Evolutionary conservation across 2,797 vertebrate genomes (phyloP).

Genomic region (Pterois miles): DNA sequence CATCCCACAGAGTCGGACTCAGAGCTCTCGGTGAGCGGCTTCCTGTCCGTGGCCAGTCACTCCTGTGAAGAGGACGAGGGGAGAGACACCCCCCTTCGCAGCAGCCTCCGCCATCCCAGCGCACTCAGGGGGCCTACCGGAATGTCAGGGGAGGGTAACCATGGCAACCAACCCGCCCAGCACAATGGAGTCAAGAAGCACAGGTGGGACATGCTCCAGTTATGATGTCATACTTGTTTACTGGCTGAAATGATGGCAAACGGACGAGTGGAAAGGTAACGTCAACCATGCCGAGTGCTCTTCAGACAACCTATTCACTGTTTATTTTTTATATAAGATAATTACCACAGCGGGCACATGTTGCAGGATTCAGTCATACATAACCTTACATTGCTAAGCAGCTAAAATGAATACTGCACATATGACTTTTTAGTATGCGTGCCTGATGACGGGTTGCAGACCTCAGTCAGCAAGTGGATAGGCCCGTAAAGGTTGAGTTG

Average conservation of each 20-base stretch:
- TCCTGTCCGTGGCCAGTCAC: slow-evolving; percentile 86
- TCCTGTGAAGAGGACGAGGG: slow-evolving; percentile 85
- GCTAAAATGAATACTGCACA: background rate
- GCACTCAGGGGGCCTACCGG: slow-evolving; percentile 73
- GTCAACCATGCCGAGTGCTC: background rate
- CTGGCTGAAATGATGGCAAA: slow-evolving; percentile 23
- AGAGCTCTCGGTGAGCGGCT: slow-evolving; percentile 89
- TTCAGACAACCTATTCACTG: background rate
- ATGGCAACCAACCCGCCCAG: slow-evolving; percentile 85
- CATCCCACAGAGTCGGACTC: slow-evolving; percentile 88
- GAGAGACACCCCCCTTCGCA: slow-evolving; percentile 74
- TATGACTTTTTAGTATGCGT: background rate
- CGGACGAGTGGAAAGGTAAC: background rate
- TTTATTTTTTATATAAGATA: slow-evolving; percentile 1
- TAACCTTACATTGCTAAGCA: background rate
- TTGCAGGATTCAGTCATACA: background rate
- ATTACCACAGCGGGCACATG: background rate
- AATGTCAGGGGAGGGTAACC: slow-evolving; percentile 90
- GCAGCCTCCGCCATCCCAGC: slow-evolving; percentile 57
- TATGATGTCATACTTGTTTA: slow-evolving; percentile 68
- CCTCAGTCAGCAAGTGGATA: slow-evolving; percentile 9
- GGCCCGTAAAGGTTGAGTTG: slow-evolving; percentile 12
- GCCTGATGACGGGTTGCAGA: slow-evolving; percentile 23
- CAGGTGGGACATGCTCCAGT: slow-evolving; percentile 87
- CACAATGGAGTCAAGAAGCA: slow-evolving; percentile 93